A percentile compares a stretch with the other conserved stretches of the same genome.
Evolutionary conservation across 1,140 invertebrate genomes (phyloP).

Genomic region (Heliconius eleuchia): DNA sequence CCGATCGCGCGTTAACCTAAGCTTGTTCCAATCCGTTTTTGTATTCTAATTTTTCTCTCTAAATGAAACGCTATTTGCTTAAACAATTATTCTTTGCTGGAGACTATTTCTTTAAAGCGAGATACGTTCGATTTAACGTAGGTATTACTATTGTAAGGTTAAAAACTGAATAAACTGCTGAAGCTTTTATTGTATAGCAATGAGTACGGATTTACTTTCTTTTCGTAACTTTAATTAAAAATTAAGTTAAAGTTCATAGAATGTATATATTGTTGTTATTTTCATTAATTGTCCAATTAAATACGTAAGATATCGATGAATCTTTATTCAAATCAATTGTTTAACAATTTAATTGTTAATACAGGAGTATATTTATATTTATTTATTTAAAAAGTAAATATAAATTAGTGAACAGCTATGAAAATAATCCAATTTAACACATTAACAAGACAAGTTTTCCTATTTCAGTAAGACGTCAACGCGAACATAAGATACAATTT

Average conservation of each 20-base stretch:
- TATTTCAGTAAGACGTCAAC: conserved; percentile 7
- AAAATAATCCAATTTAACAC: not conserved
- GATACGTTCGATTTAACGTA: not conserved
- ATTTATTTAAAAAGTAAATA: no score
- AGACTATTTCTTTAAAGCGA: not conserved
- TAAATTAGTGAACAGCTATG: not conserved
- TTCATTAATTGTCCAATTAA: no score
- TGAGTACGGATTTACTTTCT: not conserved
- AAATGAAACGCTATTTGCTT: not conserved
- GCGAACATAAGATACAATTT: conserved; percentile 15
- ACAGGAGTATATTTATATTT: no score
- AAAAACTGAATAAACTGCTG: not conserved
- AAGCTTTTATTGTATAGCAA: not conserved
- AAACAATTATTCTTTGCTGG: not conserved
- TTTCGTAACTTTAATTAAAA: not conserved
- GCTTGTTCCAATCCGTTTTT: not conserved
- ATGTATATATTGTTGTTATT: no score
- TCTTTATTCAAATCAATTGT: no score
- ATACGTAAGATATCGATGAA: no score
- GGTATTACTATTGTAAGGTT: not conserved
- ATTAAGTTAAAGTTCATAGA: not conserved
- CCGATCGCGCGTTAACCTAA: conserved; percentile 44
- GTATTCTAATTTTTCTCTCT: conserved; percentile 12
- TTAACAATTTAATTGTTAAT: no score
- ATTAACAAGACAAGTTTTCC: conserved; percentile 16